Conservation (phyloP, 2,888 invertebrate genomes). For the Laothoe populi region DNA sequence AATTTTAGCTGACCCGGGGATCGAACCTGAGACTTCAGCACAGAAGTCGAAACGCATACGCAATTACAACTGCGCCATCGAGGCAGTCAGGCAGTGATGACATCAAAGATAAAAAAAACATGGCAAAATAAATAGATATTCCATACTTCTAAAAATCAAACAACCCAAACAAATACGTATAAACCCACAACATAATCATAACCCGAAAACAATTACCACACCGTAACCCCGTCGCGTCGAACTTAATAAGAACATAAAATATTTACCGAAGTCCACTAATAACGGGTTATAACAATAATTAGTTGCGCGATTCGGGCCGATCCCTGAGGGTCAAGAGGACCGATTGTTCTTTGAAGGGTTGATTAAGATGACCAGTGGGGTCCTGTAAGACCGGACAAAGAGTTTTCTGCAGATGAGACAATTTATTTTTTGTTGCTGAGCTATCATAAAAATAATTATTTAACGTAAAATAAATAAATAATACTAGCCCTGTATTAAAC, state of each 20-base stretch:
- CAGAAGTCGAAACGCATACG: too few species aligned
- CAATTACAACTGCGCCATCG: too few species aligned
- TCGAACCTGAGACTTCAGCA: too few species aligned
- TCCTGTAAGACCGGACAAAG: conserved; percentile 36
- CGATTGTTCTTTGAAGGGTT: conserved; percentile 82
- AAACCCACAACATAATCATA: conserved; percentile 29
- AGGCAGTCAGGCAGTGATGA: too few species aligned
- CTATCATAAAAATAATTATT: too few species aligned
- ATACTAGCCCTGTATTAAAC: too few species aligned
- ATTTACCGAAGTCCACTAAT: conserved; percentile 68
- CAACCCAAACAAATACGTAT: not conserved
- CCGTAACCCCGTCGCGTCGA: conserved; percentile 18
- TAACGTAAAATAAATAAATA: too few species aligned
- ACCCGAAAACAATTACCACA: conserved; percentile 33
- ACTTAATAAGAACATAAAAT: conserved; percentile 64
- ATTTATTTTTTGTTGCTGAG: too few species aligned
- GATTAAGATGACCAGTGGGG: conserved; percentile 79
- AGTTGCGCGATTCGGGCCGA: conserved; percentile 64
- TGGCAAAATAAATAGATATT: too few species aligned
- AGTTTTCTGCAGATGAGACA: conserved; percentile 32
- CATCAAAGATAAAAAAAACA: too few species aligned
- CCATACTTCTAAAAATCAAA: too few species aligned
- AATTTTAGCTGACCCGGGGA: too few species aligned
- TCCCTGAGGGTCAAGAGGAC: conserved; percentile 71
- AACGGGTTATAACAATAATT: conserved; percentile 80